A percentile compares a stretch with the other conserved stretches of the same genome.
Conservation (phyloP, 2,113 vertebrate genomes). For the Corydoras sp. region DNA sequence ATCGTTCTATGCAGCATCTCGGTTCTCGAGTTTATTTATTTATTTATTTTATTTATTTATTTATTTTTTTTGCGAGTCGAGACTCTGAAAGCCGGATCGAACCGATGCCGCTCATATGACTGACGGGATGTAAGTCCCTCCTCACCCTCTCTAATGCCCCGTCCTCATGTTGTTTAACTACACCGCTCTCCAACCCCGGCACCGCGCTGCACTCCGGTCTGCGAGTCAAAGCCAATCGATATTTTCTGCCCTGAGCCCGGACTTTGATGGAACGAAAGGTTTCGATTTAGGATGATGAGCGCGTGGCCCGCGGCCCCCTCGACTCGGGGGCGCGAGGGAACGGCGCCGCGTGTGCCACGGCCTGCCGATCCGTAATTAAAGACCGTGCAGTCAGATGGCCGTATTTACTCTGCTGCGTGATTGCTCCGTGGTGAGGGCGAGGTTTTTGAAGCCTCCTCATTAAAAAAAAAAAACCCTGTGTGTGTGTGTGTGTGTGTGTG, state of each 20-base stretch:
- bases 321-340: background rate
- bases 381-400: conserved; percentile 28
- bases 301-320: background rate
- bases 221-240: conserved; percentile 21
- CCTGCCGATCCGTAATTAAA: conserved; percentile 37
- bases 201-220: conserved; percentile 3
- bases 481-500: conserved; percentile 19
- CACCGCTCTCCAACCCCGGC: background rate
- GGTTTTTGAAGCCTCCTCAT: conserved; percentile 29
- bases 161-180: conserved; percentile 5
- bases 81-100: too few relatives aligned
- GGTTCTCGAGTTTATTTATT: too few relatives aligned
- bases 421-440: conserved; percentile 33
- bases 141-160: background rate
- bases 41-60: too few relatives aligned
- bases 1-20: too few relatives aligned
- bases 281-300: conserved; percentile 26
- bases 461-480: conserved; percentile 16
- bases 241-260: background rate
- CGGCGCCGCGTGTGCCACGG: conserved; percentile 2
- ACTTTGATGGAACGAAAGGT: conserved; percentile 22
- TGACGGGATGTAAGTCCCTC: background rate
- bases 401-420: conserved; percentile 36
- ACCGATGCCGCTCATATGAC: too few relatives aligned
- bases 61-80: too few relatives aligned